Conservation (phyloP, 2,888 invertebrate species). For the Papilio protenor region DNA sequence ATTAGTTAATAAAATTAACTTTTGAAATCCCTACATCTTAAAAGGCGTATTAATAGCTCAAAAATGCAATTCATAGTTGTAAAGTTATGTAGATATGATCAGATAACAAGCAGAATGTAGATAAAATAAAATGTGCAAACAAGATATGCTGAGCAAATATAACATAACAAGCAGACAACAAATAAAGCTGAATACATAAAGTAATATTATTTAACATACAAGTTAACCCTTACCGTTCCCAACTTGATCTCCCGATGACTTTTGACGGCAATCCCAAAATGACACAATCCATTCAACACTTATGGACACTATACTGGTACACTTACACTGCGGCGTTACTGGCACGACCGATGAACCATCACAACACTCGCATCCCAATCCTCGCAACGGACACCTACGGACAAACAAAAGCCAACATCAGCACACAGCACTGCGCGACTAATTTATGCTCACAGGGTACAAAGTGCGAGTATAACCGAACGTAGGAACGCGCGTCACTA, state of each 20-base stretch:
- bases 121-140: conserved; percentile 39
- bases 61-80: conserved; percentile 6
- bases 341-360: conserved; percentile 79
- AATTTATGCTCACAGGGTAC: conserved; percentile 52
- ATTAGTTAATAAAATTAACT: background rate
- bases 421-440: conserved; percentile 67
- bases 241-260: conserved; percentile 78
- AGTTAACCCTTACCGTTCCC: conserved; percentile 75
- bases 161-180: conserved; percentile 47
- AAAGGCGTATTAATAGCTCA: background rate
- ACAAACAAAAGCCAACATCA: conserved; percentile 71
- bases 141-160: conserved; percentile 46
- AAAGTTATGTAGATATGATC: conserved; percentile 15
- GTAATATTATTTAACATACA: conserved; percentile 43
- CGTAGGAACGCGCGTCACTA: conserved; percentile 59
- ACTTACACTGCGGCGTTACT: conserved; percentile 73
- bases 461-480: conserved; percentile 52
- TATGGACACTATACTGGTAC: conserved; percentile 73
- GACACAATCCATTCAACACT: conserved; percentile 82
- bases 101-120: conserved; percentile 16
- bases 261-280: conserved; percentile 80
- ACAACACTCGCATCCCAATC: conserved; percentile 79
- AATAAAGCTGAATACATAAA: conserved; percentile 45
- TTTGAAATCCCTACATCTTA: background rate
- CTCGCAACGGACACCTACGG: conserved; percentile 69